Base-by-base conservation (phyloP, 2,797 vertebrate genomes). In the Arrhamphus sclerolepis region DNA sequence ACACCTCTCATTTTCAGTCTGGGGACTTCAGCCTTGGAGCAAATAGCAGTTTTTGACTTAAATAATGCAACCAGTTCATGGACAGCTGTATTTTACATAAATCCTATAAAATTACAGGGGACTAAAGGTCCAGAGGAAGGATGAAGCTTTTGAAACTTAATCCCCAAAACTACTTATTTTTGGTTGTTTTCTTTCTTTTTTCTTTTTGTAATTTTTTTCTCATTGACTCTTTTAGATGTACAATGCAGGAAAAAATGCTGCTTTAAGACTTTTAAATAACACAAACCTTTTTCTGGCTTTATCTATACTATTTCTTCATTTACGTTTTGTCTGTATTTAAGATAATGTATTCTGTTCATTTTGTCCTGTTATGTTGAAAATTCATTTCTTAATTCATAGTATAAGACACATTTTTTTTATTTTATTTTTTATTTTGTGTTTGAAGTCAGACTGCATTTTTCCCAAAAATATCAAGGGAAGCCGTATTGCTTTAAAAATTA, bases 1-100 rank as follows among this genome's bases (percentile, higher is more conserved):
- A 87, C 71, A 87, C 82, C 85, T 70, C 75, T 86, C 70, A 91
- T 90, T 90, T 90, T 88, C 87, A 85, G 89, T 89, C 87, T 90
- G 85, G 80, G 72, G 69, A 81, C 72, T 73, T 69, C 75, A 86
- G 68, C 60, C 82, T 78, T 72, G 41, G 54, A 77, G 80, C 82
- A 90, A 89, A 89, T 88, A 81, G 86, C 77, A 83, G 83, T 86
- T 90, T 90, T 89, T 86, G 81, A 85, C 77, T 84, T 63, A 82
- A 87, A 89, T 85, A 87, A 85, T 73, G 83, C 72, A 84, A 89
- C 64, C 1, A 70, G 54, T 65, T 65, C 63, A 69, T 48, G 75
- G 73, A 78, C 86, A 80, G 77, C 85, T 83, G 88, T 85, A 80
- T 81, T 90, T 90, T 81, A 66, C 78, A 69, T 73, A 88, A 88